phyloP scores from a whole-genome alignment of 2,888 invertebrate genomes.

The Chorisops tibialis region DNA sequence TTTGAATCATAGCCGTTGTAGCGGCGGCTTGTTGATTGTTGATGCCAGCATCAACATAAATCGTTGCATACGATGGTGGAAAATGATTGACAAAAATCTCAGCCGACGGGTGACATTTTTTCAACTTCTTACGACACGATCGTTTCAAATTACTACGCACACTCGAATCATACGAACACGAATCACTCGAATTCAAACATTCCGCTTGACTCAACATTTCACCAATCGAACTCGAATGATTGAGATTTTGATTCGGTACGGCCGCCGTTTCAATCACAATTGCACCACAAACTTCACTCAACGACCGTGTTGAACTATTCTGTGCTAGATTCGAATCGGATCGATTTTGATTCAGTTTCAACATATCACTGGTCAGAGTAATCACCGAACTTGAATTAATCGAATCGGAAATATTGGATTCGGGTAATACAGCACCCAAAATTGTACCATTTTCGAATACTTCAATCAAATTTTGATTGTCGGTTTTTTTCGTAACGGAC shows the following conservation, averaged over 20 bases:
- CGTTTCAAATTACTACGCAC: slow-evolving; percentile 40
- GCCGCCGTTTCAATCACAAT: background rate
- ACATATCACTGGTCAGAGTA: slow-evolving; percentile 19
- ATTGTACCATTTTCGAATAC: slow-evolving; percentile 50
- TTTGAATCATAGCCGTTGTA: background rate
- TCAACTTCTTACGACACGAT: slow-evolving; percentile 38
- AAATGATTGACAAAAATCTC: slow-evolving; percentile 35
- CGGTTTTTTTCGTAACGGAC: background rate
- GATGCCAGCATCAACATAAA: slow-evolving; percentile 42
- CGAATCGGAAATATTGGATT: slow-evolving; percentile 1
- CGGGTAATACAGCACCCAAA: slow-evolving; percentile 41
- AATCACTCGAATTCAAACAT: slow-evolving; percentile 28
- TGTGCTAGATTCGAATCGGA: background rate
- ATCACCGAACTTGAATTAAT: slow-evolving; percentile 16
- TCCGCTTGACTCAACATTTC: slow-evolving; percentile 20
- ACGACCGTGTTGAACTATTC: slow-evolving; percentile 10
- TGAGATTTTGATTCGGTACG: too few relatives aligned
- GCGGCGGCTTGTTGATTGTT: slow-evolving; percentile 17
- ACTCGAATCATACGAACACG: slow-evolving; percentile 42
- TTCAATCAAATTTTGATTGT: slow-evolving; percentile 25
- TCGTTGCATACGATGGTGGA: slow-evolving; percentile 48
- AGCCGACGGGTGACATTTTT: slow-evolving; percentile 36
- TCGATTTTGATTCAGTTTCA: background rate
- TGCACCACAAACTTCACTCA: slow-evolving; percentile 2
- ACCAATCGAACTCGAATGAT: slow-evolving; percentile 15